Base-by-base conservation (phyloP, 2,113 vertebrate genomes). In the Poecile atricapillus region DNA sequence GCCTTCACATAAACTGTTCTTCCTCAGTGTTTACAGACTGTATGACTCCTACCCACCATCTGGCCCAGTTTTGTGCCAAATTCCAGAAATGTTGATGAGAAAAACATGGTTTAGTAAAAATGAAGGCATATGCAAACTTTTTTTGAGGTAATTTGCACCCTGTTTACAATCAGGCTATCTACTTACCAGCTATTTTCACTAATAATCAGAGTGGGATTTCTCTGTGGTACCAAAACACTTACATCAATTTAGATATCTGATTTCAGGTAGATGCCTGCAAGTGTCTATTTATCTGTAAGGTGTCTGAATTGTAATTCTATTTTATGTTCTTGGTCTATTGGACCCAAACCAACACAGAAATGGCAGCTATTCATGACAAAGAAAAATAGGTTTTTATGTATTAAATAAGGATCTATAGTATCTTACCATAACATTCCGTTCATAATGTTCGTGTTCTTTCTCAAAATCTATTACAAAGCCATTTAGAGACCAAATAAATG, bases 401-500 rank as follows among this genome's bases (percentile, higher is more conserved):
- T 65, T 50, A 92, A 75, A 82, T 60, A 69, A 85, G 33, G 58
- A 55, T 93, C n/a, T 65, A 11, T 14, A 47, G 62, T 49, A 92
- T 80, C 98, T 99, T 98, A 99, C 99, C 98, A 98, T 98, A 56
- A 96, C 97, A 93, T 97, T 98, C 81, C 98, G 98, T 93, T 99
- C 98, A 87, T 99, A 99, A 92, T 99, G 98, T 20, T 98, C 97
- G 0, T 97, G 96, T 15, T 99, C 98, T 93, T 97, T 98, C 96
- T 98, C 98, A 68, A 99, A 98, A 97, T 99, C 99, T 60, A 99
- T 98, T 92, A 98, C 97, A 41, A 98, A 98, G 81, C 98, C 98
- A 59, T 99, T 99, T 77, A 99, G 97, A 80, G 99, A 98, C 99
- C 99, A 99, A 92, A 99, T 98, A 94, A 99, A 99, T 17, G 99